These are phyloP conservation scores for Listronotus oregonensis DNA, from an alignment of 1,140 invertebrate species.

Conservation along the genomic window DNA sequence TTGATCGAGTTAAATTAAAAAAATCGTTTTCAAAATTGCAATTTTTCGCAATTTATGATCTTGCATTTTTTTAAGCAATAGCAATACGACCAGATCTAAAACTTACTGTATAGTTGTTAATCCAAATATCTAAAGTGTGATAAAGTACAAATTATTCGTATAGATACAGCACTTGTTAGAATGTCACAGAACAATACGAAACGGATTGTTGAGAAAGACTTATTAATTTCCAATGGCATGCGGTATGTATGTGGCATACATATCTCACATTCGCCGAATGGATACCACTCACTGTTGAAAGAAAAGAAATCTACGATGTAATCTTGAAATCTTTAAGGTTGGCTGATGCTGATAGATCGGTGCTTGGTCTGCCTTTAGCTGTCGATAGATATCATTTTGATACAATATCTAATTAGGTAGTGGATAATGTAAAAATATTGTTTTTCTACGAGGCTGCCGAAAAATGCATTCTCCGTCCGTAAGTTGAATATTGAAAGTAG, in stretches of 20 bases:
- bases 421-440: neutral
- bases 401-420: constrained; percentile 17
- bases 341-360: constrained; percentile 20
- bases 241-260: constrained; percentile 11
- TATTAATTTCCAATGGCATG: constrained; percentile 4
- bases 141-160: neutral
- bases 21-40: no score
- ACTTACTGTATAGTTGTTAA: no score
- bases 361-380: neutral
- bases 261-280: constrained; percentile 23
- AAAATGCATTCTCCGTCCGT: no score
- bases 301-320: constrained; percentile 13
- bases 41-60: no score
- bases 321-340: constrained; percentile 24
- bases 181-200: neutral
- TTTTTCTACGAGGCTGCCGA: no score
- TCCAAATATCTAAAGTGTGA: no score
- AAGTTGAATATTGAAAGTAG: no score
- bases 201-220: neutral
- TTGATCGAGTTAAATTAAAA: no score
- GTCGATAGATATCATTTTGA: neutral
- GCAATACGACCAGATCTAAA: no score
- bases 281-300: constrained; percentile 23
- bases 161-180: neutral
- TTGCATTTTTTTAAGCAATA: no score